Conservation (phyloP, 2,888 invertebrate species). For the Hipparchia semele region DNA sequence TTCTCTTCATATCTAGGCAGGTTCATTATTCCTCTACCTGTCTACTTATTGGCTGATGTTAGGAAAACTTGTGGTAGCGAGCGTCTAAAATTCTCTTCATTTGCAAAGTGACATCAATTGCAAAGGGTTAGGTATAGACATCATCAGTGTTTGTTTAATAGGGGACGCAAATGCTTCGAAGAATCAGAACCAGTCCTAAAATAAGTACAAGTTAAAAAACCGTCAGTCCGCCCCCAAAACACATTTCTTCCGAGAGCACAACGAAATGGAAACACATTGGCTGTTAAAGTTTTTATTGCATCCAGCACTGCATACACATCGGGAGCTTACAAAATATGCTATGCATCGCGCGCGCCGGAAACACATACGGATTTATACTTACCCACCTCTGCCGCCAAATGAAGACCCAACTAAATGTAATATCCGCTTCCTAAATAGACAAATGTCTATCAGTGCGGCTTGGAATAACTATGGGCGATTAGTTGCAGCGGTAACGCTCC, state of each 20-base stretch:
- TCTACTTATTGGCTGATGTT: background rate
- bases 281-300: constrained; percentile 73
- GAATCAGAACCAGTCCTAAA: constrained; percentile 1
- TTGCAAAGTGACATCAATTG: background rate
- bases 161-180: background rate
- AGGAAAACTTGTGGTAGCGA: background rate
- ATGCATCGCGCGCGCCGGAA: constrained; percentile 77
- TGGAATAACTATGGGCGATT: constrained; percentile 79
- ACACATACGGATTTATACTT: constrained; percentile 75
- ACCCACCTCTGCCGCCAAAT: constrained; percentile 80
- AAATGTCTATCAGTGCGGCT: constrained; percentile 79
- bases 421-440: constrained; percentile 84
- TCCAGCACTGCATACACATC: constrained; percentile 66
- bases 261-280: constrained; percentile 69
- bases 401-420: constrained; percentile 80
- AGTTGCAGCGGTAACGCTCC: constrained; percentile 57
- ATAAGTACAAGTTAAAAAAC: constrained; percentile 25
- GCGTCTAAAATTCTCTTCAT: background rate
- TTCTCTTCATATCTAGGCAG: too few relatives aligned
- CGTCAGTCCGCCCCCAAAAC: constrained; percentile 58
- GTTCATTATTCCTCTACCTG: too few relatives aligned
- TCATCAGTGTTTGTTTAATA: background rate
- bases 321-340: constrained; percentile 76
- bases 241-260: constrained; percentile 54
- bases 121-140: background rate